phyloP scores from a whole-genome alignment of 2,113 vertebrate genomes.

The Heteronetta atricapilla region DNA sequence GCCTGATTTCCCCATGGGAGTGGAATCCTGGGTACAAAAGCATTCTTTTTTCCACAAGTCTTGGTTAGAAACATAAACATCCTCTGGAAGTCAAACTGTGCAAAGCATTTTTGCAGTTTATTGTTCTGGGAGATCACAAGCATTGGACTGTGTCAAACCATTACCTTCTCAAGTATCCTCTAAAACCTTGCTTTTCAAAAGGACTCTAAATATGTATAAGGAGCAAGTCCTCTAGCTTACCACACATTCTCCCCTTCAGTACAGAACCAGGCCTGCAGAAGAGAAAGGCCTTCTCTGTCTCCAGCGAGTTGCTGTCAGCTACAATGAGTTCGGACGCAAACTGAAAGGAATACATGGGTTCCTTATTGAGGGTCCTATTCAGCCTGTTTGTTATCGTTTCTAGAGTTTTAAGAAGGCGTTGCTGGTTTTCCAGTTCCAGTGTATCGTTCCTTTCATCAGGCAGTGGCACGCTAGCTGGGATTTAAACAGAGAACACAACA shows the following conservation, averaged over 20 bases:
- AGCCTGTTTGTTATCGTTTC: conserved; percentile 92
- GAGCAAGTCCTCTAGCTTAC: conserved; percentile 77
- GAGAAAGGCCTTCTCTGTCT: conserved; percentile 87
- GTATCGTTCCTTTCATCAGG: conserved; percentile 93
- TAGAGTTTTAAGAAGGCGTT: conserved; percentile 88
- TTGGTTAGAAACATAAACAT: conserved; percentile 32
- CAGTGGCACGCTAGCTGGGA: conserved; percentile 94
- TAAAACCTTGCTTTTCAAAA: background rate
- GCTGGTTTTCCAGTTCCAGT: conserved; percentile 90
- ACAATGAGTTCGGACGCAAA: conserved; percentile 90
- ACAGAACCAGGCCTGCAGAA: conserved; percentile 94
- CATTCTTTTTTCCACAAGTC: background rate
- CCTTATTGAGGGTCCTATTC: conserved; percentile 88
- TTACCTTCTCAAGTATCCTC: background rate
- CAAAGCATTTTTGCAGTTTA: conserved; percentile 32
- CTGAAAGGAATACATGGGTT: conserved; percentile 90
- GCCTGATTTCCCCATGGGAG: background rate
- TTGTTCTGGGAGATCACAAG: conserved; percentile 22
- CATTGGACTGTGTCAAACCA: conserved; percentile 16
- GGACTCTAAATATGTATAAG: background rate
- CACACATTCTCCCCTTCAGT: conserved; percentile 93
- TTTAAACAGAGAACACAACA: conserved; percentile 70
- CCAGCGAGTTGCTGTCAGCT: conserved; percentile 91
- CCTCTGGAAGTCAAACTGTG: background rate
- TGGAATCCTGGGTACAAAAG: background rate